phyloP scores from a whole-genome alignment of 2,888 invertebrate species.

The Empis livida region DNA sequence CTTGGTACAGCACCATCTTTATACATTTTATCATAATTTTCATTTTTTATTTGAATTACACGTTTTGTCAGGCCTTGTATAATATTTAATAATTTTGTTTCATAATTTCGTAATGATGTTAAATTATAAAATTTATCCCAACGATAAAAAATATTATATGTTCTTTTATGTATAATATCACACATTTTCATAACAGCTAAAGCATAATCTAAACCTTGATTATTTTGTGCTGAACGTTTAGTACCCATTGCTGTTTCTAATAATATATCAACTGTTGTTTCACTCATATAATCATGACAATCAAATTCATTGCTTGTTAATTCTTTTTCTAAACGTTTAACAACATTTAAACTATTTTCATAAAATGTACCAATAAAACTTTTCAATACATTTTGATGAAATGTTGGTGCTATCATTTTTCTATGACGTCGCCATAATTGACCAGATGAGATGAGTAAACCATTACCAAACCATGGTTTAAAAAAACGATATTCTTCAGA shows the following conservation, averaged over 20 bases:
- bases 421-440: slow-evolving; percentile 69
- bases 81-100: slow-evolving; percentile 49
- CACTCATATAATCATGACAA: slow-evolving; percentile 66
- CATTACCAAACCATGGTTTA: slow-evolving; percentile 69
- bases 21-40: slow-evolving; percentile 41
- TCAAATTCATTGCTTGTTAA: slow-evolving; percentile 48
- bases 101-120: slow-evolving; percentile 54
- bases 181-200: slow-evolving; percentile 82
- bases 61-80: slow-evolving; percentile 68
- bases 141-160: slow-evolving; percentile 60
- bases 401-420: slow-evolving; percentile 73
- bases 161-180: slow-evolving; percentile 66
- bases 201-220: slow-evolving; percentile 60
- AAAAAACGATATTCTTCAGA: slow-evolving; percentile 60
- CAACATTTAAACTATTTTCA: slow-evolving; percentile 55
- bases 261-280: slow-evolving; percentile 65
- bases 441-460: slow-evolving; percentile 62
- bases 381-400: slow-evolving; percentile 71
- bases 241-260: slow-evolving; percentile 76
- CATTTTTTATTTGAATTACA: slow-evolving; percentile 48
- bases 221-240: slow-evolving; percentile 55
- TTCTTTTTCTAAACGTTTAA: slow-evolving; percentile 51
- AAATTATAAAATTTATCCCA: slow-evolving; percentile 58
- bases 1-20: slow-evolving; percentile 37
- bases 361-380: slow-evolving; percentile 67